phyloP scores from a whole-genome alignment of 2,797 vertebrate genomes.

The Phrynocephalus guinanensis region DNA sequence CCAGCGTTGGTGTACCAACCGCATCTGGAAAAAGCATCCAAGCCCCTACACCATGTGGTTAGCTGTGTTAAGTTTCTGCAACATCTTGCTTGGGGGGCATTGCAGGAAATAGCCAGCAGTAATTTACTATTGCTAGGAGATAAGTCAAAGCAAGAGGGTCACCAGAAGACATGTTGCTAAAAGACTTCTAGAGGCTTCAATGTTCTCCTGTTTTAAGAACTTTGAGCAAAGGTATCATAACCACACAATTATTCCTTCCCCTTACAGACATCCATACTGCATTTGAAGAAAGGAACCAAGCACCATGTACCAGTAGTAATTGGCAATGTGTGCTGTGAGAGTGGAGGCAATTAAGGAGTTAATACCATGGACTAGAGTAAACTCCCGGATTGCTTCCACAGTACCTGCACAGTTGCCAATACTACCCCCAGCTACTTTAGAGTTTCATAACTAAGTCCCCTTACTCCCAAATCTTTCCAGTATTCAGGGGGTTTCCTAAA shows the following conservation, averaged over 20 bases:
- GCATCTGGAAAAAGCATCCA: not conserved
- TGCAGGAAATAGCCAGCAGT: not conserved
- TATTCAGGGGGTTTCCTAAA: too few species aligned
- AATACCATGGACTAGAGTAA: too few species aligned
- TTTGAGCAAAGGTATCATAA: constrained; percentile 35
- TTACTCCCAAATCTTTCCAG: too few species aligned
- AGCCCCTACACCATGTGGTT: not conserved
- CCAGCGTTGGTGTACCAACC: not conserved
- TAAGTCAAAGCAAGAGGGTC: not conserved
- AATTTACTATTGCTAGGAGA: not conserved
- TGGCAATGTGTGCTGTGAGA: too few species aligned
- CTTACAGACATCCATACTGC: constrained; percentile 67
- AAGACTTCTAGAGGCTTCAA: not conserved
- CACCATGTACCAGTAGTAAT: constrained; percentile 11
- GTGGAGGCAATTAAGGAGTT: too few species aligned
- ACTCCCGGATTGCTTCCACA: too few species aligned
- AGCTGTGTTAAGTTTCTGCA: not conserved
- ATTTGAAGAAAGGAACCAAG: constrained; percentile 52
- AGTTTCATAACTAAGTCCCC: too few species aligned
- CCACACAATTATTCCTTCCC: constrained; percentile 45
- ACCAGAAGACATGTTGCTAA: not conserved
- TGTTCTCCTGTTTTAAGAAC: constrained; percentile 23
- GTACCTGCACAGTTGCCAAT: too few species aligned
- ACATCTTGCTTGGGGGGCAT: too few species aligned
- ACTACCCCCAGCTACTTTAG: too few species aligned